Conservation (phyloP, 2,113 vertebrate genomes). For the Scatophagus argus region DNA sequence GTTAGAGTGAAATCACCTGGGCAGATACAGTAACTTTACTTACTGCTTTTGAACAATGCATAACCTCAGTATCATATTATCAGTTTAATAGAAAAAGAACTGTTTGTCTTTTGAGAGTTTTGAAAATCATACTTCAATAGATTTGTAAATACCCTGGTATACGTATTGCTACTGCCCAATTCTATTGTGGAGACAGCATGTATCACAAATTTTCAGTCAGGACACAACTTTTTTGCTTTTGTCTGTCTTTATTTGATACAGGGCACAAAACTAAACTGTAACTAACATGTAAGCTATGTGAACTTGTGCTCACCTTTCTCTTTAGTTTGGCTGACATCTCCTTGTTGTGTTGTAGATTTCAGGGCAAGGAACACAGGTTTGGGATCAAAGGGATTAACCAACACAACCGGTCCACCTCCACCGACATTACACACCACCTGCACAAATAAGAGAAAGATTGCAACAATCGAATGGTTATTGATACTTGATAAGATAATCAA, state of each 20-base stretch:
- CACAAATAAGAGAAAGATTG: neutral
- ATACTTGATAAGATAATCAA: neutral
- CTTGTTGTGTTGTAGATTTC: slow-evolving; percentile 2
- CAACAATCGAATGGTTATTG: neutral
- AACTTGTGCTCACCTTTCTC: slow-evolving; percentile 11
- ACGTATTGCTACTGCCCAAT: too few relatives aligned
- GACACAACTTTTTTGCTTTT: too few relatives aligned
- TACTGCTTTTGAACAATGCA: too few relatives aligned
- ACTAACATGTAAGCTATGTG: neutral
- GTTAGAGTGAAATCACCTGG: too few relatives aligned
- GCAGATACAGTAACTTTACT: too few relatives aligned
- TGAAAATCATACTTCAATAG: too few relatives aligned
- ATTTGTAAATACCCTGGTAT: too few relatives aligned
- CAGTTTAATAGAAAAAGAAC: too few relatives aligned
- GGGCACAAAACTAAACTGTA: neutral
- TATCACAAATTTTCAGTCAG: too few relatives aligned
- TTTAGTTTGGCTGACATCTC: neutral
- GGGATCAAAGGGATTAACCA: slow-evolving; percentile 46
- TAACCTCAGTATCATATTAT: too few relatives aligned
- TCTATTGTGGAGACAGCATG: too few relatives aligned
- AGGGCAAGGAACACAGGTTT: slow-evolving; percentile 12
- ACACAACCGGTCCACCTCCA: slow-evolving; percentile 36
- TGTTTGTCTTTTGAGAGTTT: too few relatives aligned
- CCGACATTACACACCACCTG: slow-evolving; percentile 47
- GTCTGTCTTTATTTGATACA: neutral